Evolutionary conservation across 2,888 invertebrate species (phyloP).

Genomic region (Hybos culiciformis): DNA sequence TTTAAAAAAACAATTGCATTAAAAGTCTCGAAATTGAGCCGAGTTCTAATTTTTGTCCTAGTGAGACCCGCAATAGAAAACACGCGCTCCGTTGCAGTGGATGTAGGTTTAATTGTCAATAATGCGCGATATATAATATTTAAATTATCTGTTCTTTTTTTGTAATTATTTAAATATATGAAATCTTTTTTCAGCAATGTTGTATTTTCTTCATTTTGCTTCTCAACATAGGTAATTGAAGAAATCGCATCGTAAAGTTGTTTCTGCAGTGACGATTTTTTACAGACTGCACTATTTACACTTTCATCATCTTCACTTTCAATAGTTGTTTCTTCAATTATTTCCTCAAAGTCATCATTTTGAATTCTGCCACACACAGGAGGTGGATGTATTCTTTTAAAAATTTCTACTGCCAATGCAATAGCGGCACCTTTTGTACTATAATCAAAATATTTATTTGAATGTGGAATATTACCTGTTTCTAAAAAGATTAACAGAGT

Average conservation of each 20-base stretch:
- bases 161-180: not conserved
- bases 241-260: not conserved
- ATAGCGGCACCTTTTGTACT: not conserved
- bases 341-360: too few species aligned
- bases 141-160: not conserved
- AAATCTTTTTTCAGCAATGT: not conserved
- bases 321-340: not conserved
- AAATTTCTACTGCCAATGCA: not conserved
- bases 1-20: conserved; percentile 1
- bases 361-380: too few species aligned
- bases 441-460: not conserved
- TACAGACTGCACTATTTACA: too few species aligned
- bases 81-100: not conserved
- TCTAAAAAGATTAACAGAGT: not conserved
- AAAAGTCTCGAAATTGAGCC: not conserved
- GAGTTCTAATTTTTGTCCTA: not conserved
- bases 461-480: not conserved
- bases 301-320: not conserved
- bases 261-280: too few species aligned
- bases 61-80: not conserved
- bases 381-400: not conserved
- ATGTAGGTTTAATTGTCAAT: not conserved
- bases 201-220: not conserved
- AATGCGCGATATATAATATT: not conserved
- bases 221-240: not conserved